Base-by-base conservation (phyloP, 2,888 invertebrate genomes). In the Esperia sulphurella region DNA sequence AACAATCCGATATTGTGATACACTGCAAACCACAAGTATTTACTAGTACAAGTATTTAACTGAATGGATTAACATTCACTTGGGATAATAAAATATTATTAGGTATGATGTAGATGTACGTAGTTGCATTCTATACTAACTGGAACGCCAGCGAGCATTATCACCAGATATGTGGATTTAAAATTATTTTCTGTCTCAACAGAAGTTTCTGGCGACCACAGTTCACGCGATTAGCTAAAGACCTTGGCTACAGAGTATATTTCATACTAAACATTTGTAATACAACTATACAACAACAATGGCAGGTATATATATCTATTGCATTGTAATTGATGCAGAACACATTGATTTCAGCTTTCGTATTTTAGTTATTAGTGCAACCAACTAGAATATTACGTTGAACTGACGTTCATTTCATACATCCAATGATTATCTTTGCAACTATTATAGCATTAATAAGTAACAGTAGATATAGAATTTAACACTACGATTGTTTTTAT, bases 301-400 rank as follows among this genome's bases (percentile, higher is more conserved):
- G 75, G 77, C 77, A 75, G 76, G 71, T 77, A 70, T 72, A 70
- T 72, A 21, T 21, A 63, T 70, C 75, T 81, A 80, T 83, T 79
- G 76, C 74, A 78, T 79, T 77, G 65, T 72, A 79, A 75, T 82
- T 75, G 71, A 76, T 77, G 68, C 64, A 70, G 80, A 83, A 83
- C 80, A 81, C 79, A 78, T 79, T 65, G 65, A 66, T 79, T 74
- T 72, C 68, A 69, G 68, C 61, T 49, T 21, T 52, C 46, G 38
- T 41, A 43, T 45, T 46, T 48, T 13, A 49, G 43, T 41, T 37
- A 13, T 41, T 33, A 51, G 45, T 48, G 51, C 47, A 49, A 49
- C 47, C 43, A 42, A 54, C 49, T 46, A 50, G 49, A 46, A 43
- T 5, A 21, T 21, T 21, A 21, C 21, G 21, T 21, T 21, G 35